Percentiles rank a stretch among this genome's conserved stretches.
These are phyloP conservation scores for Elysia crispata DNA, from an alignment of 2,888 invertebrate genomes.

Conservation along the genomic window DNA sequence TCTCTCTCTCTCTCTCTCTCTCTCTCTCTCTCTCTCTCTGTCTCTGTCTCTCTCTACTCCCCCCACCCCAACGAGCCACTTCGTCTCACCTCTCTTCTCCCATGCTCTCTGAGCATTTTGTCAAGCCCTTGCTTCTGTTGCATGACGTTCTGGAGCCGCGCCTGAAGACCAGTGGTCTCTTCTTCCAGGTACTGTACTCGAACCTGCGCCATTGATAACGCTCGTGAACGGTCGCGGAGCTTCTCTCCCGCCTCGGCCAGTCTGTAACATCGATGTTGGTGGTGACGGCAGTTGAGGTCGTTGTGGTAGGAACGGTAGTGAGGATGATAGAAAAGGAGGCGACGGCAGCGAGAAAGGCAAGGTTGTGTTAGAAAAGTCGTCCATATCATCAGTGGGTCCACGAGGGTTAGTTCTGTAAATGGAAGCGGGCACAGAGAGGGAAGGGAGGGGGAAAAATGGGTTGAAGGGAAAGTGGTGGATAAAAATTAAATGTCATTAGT, in stretches of 20 bases:
- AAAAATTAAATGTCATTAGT: too few relatives aligned
- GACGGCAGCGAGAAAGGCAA: too few relatives aligned
- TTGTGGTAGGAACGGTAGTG: too few relatives aligned
- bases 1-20: too few relatives aligned
- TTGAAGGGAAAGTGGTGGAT: background rate
- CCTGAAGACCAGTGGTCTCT: conserved; percentile 72
- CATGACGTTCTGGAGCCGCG: conserved; percentile 65
- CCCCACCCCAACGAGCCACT: too few relatives aligned
- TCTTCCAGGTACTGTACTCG: conserved; percentile 71
- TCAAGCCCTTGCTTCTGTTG: conserved; percentile 72
- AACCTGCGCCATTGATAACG: conserved; percentile 70
- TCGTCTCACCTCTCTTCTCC: conserved; percentile 64
- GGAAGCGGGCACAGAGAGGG: background rate
- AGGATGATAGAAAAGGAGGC: too few relatives aligned
- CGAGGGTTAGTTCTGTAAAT: too few relatives aligned
- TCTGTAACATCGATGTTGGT: conserved; percentile 67
- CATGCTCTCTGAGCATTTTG: conserved; percentile 67
- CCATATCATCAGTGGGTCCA: too few relatives aligned
- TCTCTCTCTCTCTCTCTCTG: too few relatives aligned
- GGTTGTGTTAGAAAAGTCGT: too few relatives aligned
- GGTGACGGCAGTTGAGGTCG: conserved; percentile 52
- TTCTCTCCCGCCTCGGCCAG: conserved; percentile 71
- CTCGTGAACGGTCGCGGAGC: conserved; percentile 66
- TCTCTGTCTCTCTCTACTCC: too few relatives aligned
- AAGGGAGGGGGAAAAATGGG: background rate